phyloP scores from a whole-genome alignment of 2,797 vertebrate species.

The Acomys russatus region DNA sequence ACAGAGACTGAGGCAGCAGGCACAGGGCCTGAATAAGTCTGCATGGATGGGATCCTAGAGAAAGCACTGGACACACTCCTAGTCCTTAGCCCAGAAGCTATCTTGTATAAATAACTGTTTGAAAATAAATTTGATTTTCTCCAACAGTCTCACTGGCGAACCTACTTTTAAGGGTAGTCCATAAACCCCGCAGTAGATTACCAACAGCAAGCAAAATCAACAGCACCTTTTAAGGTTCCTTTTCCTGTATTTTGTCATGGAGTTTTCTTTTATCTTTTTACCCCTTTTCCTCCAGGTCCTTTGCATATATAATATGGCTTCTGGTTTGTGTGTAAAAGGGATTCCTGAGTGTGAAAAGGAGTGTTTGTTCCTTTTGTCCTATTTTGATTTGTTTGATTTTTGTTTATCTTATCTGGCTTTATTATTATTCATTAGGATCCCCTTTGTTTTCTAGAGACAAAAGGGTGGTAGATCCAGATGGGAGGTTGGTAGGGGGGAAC shows the following conservation, averaged over 20 bases:
- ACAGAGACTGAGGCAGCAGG: no score
- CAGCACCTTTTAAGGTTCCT: neutral
- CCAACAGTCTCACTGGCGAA: neutral
- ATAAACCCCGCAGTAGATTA: no score
- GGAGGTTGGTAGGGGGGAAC: no score
- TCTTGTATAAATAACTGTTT: neutral
- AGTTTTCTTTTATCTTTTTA: neutral
- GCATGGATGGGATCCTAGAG: neutral
- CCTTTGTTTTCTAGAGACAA: neutral
- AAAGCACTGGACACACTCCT: rapidly evolving
- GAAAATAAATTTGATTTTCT: neutral
- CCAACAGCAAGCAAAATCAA: neutral
- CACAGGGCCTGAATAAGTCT: neutral
- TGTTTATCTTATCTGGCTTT: neutral
- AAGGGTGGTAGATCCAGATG: neutral
- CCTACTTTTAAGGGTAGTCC: neutral
- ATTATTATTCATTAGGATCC: neutral
- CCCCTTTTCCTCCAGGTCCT: no score
- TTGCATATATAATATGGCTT: neutral
- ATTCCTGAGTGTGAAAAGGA: neutral
- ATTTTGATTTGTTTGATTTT: neutral
- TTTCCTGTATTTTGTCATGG: neutral
- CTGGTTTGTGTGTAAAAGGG: neutral
- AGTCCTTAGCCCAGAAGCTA: neutral
- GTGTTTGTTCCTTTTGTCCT: neutral